phyloP scores from a whole-genome alignment of 2,797 vertebrate genomes.

The Pipistrellus pipistrellus region DNA sequence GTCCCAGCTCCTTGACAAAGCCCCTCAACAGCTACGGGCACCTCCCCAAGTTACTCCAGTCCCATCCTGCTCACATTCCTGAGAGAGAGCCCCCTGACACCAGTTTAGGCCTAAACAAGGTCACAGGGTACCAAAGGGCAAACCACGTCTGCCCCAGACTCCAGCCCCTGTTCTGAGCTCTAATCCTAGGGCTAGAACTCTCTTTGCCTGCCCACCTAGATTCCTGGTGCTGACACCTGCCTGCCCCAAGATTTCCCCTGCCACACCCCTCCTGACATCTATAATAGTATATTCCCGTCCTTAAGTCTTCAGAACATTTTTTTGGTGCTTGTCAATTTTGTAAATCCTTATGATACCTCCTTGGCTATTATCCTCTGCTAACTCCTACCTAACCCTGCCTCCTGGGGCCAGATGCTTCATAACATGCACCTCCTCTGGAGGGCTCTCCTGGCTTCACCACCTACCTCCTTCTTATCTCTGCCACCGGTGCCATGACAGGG shows the following conservation, averaged over 20 bases:
- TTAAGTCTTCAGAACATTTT: not conserved
- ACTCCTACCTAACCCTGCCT: not conserved
- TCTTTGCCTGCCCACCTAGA: not conserved
- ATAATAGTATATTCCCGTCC: not conserved
- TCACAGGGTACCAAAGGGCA: not conserved
- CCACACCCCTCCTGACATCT: not conserved
- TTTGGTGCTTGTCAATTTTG: not conserved
- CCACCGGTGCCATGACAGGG: not conserved
- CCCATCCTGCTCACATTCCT: not conserved
- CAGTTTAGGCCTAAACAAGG: not conserved
- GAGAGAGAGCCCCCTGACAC: not conserved
- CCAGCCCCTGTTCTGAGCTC: not conserved
- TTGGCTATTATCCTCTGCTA: not conserved
- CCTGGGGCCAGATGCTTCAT: not conserved
- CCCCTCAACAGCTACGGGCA: not conserved
- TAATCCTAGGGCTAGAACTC: not conserved
- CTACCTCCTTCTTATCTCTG: not conserved
- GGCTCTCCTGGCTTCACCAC: not conserved
- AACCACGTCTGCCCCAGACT: not conserved
- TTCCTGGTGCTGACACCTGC: not conserved
- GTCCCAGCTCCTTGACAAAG: not conserved
- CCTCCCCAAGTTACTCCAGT: not conserved
- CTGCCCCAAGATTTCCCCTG: not conserved
- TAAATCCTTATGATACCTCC: not conserved
- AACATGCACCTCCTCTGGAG: not conserved